A percentile compares a stretch with the other conserved stretches of the same genome.
Evolutionary conservation across 2,113 vertebrate genomes (phyloP).

Genomic region (Notarius quadriscutis): DNA sequence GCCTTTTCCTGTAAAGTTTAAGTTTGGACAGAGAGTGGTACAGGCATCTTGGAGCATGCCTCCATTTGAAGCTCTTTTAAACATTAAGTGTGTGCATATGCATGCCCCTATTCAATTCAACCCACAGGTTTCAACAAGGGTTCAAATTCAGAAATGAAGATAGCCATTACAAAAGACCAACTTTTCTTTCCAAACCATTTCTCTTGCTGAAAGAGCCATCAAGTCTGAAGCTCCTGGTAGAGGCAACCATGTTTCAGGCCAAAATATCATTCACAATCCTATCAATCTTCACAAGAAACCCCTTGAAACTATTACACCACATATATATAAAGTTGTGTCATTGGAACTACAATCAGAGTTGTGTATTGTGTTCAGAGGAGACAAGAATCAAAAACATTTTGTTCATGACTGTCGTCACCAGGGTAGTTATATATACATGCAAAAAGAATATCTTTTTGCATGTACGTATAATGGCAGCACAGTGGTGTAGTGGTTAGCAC

Average conservation of each 20-base stretch:
- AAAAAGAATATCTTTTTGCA: not conserved
- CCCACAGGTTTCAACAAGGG: not conserved
- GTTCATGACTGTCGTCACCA: not conserved
- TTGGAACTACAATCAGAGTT: not conserved
- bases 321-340: not conserved
- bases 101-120: not conserved
- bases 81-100: not conserved
- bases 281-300: not conserved
- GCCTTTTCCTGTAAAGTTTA: not conserved
- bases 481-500: too few species aligned
- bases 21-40: not conserved
- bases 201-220: not conserved
- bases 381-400: not conserved
- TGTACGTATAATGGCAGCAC: not conserved
- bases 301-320: not conserved
- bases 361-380: not conserved
- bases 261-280: not conserved
- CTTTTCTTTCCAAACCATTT: not conserved
- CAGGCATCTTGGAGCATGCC: not conserved
- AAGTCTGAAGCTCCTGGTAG: not conserved
- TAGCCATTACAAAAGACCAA: not conserved
- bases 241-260: not conserved
- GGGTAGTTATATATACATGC: not conserved
- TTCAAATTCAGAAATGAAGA: not conserved
- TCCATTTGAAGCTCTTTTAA: constrained; percentile 3